Conservation (phyloP, 2,113 vertebrate species). For the Pseudorasbora parva region DNA sequence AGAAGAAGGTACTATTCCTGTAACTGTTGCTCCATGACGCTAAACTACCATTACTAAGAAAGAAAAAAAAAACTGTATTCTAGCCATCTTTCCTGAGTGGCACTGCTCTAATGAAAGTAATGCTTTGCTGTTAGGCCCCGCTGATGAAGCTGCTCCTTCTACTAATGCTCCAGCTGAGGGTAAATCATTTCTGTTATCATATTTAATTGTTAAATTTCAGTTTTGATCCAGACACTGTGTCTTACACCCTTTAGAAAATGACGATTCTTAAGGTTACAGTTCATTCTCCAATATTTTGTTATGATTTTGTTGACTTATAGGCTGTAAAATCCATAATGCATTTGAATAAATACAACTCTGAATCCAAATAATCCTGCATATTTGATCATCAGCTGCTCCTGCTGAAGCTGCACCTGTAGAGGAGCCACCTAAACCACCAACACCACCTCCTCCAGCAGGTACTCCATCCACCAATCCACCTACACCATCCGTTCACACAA, state of each 20-base stretch:
- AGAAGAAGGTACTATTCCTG: slow-evolving; percentile 47
- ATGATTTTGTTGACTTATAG: background rate
- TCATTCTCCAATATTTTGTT: background rate
- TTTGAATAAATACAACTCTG: background rate
- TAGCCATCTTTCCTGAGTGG: background rate
- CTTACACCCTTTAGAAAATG: background rate
- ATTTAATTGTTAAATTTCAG: background rate
- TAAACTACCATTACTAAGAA: slow-evolving; percentile 55
- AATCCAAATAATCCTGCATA: slow-evolving; percentile 38
- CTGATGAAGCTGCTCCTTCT: slow-evolving; percentile 27
- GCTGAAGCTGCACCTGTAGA: slow-evolving; percentile 67
- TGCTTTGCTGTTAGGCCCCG: slow-evolving; percentile 36
- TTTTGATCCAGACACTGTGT: background rate
- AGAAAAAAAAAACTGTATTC: background rate
- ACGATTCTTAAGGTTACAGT: background rate
- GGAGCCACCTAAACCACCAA: slow-evolving; percentile 69
- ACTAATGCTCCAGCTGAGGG: slow-evolving; percentile 42
- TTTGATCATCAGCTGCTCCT: slow-evolving; percentile 62
- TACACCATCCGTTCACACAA: background rate
- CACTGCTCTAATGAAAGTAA: slow-evolving; percentile 28
- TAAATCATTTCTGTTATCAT: slow-evolving; percentile 9
- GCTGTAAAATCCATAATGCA: background rate
- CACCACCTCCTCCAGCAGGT: slow-evolving; percentile 75
- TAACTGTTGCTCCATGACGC: slow-evolving; percentile 51
- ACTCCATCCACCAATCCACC: slow-evolving; percentile 9